These are phyloP conservation scores for Narcine bancroftii DNA, from an alignment of 2,113 vertebrate genomes.

Conservation along the genomic window DNA sequence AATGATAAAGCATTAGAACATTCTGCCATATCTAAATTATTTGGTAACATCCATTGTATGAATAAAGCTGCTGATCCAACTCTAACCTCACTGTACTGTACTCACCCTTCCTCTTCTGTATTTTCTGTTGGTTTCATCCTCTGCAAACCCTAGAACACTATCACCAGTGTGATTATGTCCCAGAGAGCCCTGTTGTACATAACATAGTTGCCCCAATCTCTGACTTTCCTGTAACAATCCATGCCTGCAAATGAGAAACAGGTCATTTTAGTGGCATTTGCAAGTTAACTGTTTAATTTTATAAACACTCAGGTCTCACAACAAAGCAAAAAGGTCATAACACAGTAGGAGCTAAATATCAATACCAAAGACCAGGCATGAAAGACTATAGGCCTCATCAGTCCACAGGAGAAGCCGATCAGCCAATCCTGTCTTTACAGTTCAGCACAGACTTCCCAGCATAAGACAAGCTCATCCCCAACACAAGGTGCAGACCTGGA, in stretches of 20 bases:
- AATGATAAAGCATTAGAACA: neutral
- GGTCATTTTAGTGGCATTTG: neutral
- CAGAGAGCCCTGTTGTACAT: constrained; percentile 51
- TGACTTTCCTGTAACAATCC: constrained; percentile 61
- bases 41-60: neutral
- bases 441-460: no score
- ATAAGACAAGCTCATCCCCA: neutral
- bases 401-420: no score
- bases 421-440: no score
- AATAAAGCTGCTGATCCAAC: neutral
- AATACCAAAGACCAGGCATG: neutral
- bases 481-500: neutral
- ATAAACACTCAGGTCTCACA: neutral
- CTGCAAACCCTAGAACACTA: constrained; percentile 46
- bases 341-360: neutral
- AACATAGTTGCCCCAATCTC: constrained; percentile 50
- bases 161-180: constrained; percentile 51
- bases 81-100: constrained; percentile 38
- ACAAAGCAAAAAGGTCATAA: neutral
- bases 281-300: neutral
- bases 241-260: constrained; percentile 44
- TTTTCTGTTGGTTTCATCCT: constrained; percentile 59
- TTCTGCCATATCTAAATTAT: neutral
- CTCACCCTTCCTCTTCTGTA: constrained; percentile 64
- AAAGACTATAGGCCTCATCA: no score